These are phyloP conservation scores for Pygoscelis antarcticus DNA, from an alignment of 2,113 vertebrate species.

Conservation along the genomic window DNA sequence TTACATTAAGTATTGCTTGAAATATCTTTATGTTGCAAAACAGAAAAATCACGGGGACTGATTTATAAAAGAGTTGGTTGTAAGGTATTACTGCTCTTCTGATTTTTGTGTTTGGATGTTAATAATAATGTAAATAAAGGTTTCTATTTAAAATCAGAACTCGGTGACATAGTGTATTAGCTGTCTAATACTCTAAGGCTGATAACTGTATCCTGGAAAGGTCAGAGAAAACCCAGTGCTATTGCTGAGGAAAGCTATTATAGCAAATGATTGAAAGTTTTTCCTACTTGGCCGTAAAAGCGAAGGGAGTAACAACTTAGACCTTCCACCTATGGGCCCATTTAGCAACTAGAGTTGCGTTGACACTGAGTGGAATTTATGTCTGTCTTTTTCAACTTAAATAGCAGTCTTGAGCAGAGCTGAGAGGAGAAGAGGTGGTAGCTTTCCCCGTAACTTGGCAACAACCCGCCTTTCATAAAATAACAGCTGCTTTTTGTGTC, in stretches of 20 bases:
- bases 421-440: neutral
- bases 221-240: neutral
- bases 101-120: slow-evolving; percentile 84
- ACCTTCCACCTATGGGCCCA: neutral
- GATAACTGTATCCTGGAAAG: neutral
- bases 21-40: slow-evolving; percentile 62
- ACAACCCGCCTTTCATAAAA: neutral
- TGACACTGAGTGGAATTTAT: neutral
- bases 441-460: neutral
- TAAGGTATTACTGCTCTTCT: slow-evolving; percentile 82
- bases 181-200: neutral
- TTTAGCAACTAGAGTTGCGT: neutral
- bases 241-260: neutral
- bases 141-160: slow-evolving; percentile 91
- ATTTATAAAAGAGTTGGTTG: slow-evolving; percentile 76
- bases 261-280: neutral
- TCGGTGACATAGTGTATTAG: neutral
- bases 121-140: slow-evolving; percentile 98
- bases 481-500: neutral
- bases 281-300: neutral
- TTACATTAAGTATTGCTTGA: slow-evolving; percentile 72
- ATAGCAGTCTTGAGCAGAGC: neutral
- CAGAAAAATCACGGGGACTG: slow-evolving; percentile 38
- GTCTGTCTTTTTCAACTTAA: neutral
- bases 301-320: neutral